Conservation (phyloP, 2,888 invertebrate genomes). For the Cheilosia soror region DNA sequence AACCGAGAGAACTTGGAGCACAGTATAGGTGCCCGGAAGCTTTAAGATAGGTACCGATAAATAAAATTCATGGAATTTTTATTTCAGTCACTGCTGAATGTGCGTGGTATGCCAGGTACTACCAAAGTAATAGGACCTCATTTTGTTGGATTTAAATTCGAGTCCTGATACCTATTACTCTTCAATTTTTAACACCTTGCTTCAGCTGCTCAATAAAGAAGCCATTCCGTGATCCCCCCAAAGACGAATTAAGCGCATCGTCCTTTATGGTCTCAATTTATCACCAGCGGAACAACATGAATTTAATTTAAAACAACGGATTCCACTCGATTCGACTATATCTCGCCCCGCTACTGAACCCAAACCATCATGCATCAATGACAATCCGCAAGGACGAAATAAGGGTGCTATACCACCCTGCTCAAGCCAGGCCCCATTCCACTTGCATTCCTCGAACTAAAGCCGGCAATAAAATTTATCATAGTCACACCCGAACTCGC, state of each 20-base stretch:
- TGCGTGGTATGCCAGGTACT: neutral
- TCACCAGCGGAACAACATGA: slow-evolving; percentile 67
- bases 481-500: slow-evolving; percentile 65
- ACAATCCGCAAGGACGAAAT: slow-evolving; percentile 37
- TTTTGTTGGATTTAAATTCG: slow-evolving; percentile 47
- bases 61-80: neutral
- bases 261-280: slow-evolving; percentile 70
- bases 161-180: slow-evolving; percentile 24
- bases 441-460: slow-evolving; percentile 66
- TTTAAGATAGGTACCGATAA: neutral
- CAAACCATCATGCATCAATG: slow-evolving; percentile 69
- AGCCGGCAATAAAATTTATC: slow-evolving; percentile 74
- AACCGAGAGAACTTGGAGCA: neutral
- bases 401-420: neutral
- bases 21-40: neutral
- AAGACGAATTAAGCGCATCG: slow-evolving; percentile 59
- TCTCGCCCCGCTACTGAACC: slow-evolving; percentile 30
- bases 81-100: neutral
- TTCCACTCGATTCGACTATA: slow-evolving; percentile 34
- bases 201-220: slow-evolving; percentile 11
- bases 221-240: neutral
- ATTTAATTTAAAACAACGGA: slow-evolving; percentile 71
- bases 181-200: slow-evolving; percentile 50
- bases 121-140: neutral
- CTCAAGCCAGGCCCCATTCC: slow-evolving; percentile 2